These are phyloP conservation scores for Lerema accius DNA, from an alignment of 1,140 invertebrate species.

Conservation along the genomic window DNA sequence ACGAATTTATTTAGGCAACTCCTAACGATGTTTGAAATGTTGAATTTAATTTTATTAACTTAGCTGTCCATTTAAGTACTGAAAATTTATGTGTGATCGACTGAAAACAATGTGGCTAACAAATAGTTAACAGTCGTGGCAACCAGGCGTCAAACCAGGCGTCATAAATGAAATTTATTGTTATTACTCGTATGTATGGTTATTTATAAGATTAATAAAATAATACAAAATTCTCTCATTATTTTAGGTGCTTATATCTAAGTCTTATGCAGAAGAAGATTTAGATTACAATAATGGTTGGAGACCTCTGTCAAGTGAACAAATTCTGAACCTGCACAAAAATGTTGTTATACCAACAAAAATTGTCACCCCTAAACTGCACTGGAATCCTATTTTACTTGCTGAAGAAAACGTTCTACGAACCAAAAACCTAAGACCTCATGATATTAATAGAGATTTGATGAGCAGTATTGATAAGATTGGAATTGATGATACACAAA, in stretches of 20 bases:
- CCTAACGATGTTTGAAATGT: too few relatives aligned
- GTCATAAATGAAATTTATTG: too few relatives aligned
- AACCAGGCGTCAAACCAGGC: too few relatives aligned
- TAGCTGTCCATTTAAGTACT: too few relatives aligned
- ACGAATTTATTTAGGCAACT: too few relatives aligned
- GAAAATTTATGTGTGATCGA: too few relatives aligned
- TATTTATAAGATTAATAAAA: too few relatives aligned
- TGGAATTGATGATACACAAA: neutral
- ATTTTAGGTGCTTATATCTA: neutral
- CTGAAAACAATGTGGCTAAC: too few relatives aligned
- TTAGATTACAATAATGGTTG: constrained; percentile 44
- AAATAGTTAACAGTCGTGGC: too few relatives aligned
- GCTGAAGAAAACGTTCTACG: neutral
- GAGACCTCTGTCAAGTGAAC: constrained; percentile 48
- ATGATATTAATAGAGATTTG: constrained; percentile 7
- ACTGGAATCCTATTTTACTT: constrained; percentile 13
- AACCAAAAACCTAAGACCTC: neutral
- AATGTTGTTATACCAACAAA: constrained; percentile 39
- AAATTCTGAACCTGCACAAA: constrained; percentile 37
- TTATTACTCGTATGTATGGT: too few relatives aligned
- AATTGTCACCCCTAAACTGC: neutral
- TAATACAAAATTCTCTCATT: too few relatives aligned
- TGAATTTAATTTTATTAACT: too few relatives aligned
- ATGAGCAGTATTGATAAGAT: neutral
- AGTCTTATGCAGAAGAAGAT: neutral